These are phyloP conservation scores for Mesorhabditis belari DNA, from an alignment of 2,888 invertebrate species.

Conservation along the genomic window DNA sequence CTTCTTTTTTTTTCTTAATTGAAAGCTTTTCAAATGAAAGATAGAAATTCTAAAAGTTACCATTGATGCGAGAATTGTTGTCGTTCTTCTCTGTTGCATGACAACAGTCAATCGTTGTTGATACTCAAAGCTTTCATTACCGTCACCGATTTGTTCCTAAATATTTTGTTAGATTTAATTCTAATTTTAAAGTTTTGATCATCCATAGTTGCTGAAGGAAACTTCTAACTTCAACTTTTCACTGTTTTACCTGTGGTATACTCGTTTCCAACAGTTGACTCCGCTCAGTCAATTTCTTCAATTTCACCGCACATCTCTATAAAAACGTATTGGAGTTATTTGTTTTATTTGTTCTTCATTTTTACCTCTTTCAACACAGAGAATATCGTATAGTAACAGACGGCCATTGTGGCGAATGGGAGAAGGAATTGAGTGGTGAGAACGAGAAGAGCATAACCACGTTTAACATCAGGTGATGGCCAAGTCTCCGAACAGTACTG, in stretches of 20 bases:
- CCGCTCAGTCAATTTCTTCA: slow-evolving; percentile 45
- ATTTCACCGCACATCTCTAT: slow-evolving; percentile 35
- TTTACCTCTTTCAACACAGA: slow-evolving; percentile 29
- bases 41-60: slow-evolving; percentile 6
- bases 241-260: slow-evolving; percentile 7
- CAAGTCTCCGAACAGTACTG: slow-evolving; percentile 63
- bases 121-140: slow-evolving; percentile 16
- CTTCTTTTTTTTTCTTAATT: too few relatives aligned
- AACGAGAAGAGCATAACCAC: slow-evolving; percentile 76
- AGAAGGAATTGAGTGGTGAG: slow-evolving; percentile 83
- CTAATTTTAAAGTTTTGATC: too few relatives aligned
- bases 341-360: not conserved
- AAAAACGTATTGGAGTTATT: too few relatives aligned
- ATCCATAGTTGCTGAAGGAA: not conserved
- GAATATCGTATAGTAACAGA: slow-evolving; percentile 84
- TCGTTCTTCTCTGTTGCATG: slow-evolving; percentile 34
- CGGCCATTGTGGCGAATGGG: slow-evolving; percentile 85
- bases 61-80: slow-evolving; percentile 35
- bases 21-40: not conserved
- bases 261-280: slow-evolving; percentile 35
- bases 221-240: not conserved
- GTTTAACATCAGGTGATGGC: slow-evolving; percentile 75
- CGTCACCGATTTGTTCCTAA: too few relatives aligned
- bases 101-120: slow-evolving; percentile 23
- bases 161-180: too few relatives aligned